Percentiles rank a stretch among this genome's conserved stretches.
Evolutionary conservation across 2,888 invertebrate species (phyloP).

Genomic region (Limnephilus rhombicus): DNA sequence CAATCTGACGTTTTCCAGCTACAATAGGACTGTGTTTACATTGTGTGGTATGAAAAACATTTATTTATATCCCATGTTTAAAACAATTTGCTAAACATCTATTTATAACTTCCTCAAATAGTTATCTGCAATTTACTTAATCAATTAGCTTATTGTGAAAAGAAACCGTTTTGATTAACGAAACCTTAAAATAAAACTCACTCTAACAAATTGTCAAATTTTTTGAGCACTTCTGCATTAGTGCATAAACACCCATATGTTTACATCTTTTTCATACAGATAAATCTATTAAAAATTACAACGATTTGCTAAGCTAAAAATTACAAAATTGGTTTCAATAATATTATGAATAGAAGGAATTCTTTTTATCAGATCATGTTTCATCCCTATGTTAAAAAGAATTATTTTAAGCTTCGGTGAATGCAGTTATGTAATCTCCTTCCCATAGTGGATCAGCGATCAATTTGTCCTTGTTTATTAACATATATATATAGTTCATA

Average conservation of each 20-base stretch:
- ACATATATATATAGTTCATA: neutral
- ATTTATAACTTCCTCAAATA: neutral
- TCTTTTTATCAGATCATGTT: neutral
- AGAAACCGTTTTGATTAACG: neutral
- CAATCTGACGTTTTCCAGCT: constrained; percentile 39
- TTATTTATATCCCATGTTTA: neutral
- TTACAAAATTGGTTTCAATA: neutral
- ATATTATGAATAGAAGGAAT: neutral
- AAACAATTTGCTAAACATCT: neutral
- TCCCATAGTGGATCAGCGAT: neutral
- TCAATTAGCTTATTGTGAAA: neutral
- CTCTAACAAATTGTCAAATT: neutral
- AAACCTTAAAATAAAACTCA: neutral
- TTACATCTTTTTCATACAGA: neutral
- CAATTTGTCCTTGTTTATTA: neutral
- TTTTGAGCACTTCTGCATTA: neutral
- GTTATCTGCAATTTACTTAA: neutral
- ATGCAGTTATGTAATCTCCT: neutral
- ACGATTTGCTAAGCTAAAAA: neutral
- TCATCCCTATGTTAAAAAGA: neutral
- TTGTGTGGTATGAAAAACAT: constrained; percentile 33
- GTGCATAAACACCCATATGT: neutral
- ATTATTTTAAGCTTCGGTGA: neutral
- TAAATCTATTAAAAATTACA: neutral
- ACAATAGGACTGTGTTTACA: constrained; percentile 39